Percentiles rank a stretch among this genome's conserved stretches.
Evolutionary conservation across 2,797 vertebrate genomes (phyloP).

Genomic region (Macropus fuliginosus): DNA sequence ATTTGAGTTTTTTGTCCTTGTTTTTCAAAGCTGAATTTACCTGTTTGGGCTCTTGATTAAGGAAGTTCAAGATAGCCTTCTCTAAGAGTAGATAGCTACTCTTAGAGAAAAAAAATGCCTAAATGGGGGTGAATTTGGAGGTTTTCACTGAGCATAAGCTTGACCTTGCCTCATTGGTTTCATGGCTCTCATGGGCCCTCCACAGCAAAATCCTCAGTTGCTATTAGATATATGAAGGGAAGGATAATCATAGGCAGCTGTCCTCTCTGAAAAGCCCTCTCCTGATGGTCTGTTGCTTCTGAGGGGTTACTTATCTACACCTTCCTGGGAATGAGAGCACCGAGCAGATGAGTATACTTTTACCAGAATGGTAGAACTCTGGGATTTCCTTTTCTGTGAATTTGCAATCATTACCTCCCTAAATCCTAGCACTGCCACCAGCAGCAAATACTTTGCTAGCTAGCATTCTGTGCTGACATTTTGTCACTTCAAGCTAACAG

Average conservation of each 20-base stretch:
- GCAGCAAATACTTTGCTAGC: conserved; percentile 42
- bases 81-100: background rate
- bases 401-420: conserved; percentile 1
- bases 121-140: conserved; percentile 6
- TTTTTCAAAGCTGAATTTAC: background rate
- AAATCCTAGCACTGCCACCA: conserved; percentile 18
- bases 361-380: conserved; percentile 33
- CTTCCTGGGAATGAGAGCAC: conserved; percentile 38
- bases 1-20: background rate
- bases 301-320: conserved; percentile 25
- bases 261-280: conserved; percentile 55
- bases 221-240: conserved; percentile 29
- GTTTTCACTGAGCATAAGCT: background rate
- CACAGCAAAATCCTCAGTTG: background rate
- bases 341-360: background rate
- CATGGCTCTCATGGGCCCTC: conserved; percentile 65
- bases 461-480: conserved; percentile 61
- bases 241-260: conserved; percentile 45
- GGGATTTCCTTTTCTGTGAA: conserved; percentile 51
- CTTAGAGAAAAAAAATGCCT: background rate
- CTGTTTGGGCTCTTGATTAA: background rate
- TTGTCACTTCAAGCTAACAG: conserved; percentile 71
- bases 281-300: conserved; percentile 47
- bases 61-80: background rate
- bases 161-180: conserved; percentile 34